Base-by-base conservation (phyloP, 1,140 invertebrate species). In the Dinoponera quadriceps region DNA sequence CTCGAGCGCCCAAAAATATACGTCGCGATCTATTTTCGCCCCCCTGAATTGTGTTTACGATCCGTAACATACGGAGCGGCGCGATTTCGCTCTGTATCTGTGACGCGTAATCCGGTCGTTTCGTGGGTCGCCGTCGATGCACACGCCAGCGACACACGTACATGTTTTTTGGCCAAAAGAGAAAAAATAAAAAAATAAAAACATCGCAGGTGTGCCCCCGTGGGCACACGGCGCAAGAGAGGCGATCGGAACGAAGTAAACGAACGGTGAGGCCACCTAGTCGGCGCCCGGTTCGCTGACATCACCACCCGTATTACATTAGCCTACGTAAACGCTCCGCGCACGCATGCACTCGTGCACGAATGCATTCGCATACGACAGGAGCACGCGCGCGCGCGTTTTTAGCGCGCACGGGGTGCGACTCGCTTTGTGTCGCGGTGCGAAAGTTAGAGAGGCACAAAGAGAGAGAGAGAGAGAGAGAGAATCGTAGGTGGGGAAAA, bases 231-330 rank as follows among this genome's bases (percentile, higher is more conserved):
- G 63, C 29, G 49, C 63, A 29, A 63, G 27, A 63, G 27, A 73
- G n/a, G 59, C 33, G 44, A 27, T 72, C 48, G 59, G 33, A 69
- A 65, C 29, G 62, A 68, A 73, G 48, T 38, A 49, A 78, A 68
- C 59, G 49, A 68, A 68, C 59, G 49, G 25, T 44, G 48, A 51
- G 72, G 49, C 63, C 73, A 81, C 86, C 86, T 85, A 77, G 51
- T n/a, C 68, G 51, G 27, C 48, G 62, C 59, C 44, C 62, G 48
- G 59, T 78, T 85, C 73, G 85, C 77, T 91, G 91, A 92, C 91
- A 92, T 92, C 90, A 92, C 77, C 85, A 85, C 85, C 80, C 77
- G 59, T 90, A 91, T 91, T 91, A 92, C 89, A 91, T 91, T 91
- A 88, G 88, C 90, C 90, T 90, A 86, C 90, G 90, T 91, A 90